Conservation (phyloP, 2,797 vertebrate genomes). For the Acrossocheilus fasciatus region DNA sequence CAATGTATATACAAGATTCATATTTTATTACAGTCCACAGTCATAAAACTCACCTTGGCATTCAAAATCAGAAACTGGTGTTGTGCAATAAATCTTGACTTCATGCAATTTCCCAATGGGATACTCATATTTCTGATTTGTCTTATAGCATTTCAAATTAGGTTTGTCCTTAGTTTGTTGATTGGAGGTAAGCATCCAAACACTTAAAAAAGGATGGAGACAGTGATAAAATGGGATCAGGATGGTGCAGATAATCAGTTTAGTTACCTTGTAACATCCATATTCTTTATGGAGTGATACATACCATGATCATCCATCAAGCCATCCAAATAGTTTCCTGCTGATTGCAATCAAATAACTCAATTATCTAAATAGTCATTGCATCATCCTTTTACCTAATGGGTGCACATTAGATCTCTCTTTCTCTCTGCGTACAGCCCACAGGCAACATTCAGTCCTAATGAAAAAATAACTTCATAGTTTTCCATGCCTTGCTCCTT, state of each 20-base stretch:
- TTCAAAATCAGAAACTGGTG: not conserved
- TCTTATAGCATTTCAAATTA: not conserved
- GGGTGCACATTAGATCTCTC: not conserved
- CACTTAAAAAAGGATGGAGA: not conserved
- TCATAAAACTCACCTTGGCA: not conserved
- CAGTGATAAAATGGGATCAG: slow-evolving; percentile 34
- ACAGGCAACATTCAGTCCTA: slow-evolving; percentile 39
- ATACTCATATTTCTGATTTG: not conserved
- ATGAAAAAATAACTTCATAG: slow-evolving; percentile 46
- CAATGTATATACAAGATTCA: not conserved
- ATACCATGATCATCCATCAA: slow-evolving; percentile 43
- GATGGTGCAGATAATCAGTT: slow-evolving; percentile 20
- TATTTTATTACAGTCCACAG: not conserved
- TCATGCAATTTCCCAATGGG: not conserved
- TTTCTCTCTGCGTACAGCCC: not conserved
- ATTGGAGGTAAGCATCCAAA: not conserved
- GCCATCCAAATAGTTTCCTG: slow-evolving; percentile 40
- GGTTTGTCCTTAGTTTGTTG: not conserved
- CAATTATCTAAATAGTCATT: slow-evolving; percentile 49
- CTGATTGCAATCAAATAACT: slow-evolving; percentile 52
- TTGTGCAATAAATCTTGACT: not conserved
- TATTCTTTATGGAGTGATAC: slow-evolving; percentile 31
- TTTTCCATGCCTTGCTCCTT: slow-evolving; percentile 50
- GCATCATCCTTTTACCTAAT: slow-evolving; percentile 51
- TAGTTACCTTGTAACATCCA: slow-evolving; percentile 27